A percentile compares a stretch with the other conserved stretches of the same genome.
Conservation (phyloP, 2,888 invertebrate genomes). For the Synanthedon vespiformis region DNA sequence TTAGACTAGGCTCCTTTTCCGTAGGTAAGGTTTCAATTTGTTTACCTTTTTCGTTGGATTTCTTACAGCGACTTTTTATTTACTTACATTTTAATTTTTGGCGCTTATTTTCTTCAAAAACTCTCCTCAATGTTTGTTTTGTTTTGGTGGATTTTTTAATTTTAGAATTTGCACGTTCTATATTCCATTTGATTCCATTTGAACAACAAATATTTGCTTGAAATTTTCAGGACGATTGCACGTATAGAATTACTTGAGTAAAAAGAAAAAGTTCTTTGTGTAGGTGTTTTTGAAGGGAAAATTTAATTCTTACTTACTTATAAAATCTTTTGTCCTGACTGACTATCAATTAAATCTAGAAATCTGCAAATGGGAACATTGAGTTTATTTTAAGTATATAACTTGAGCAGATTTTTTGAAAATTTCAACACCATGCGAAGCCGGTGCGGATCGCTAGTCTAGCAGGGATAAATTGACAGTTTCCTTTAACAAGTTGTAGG, state of each 20-base stretch:
- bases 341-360: too few species aligned
- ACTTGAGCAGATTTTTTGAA: too few species aligned
- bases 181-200: constrained; percentile 6
- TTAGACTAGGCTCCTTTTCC: constrained; percentile 44
- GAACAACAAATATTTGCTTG: too few species aligned
- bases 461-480: constrained; percentile 19
- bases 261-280: too few species aligned
- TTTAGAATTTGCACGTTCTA: constrained; percentile 8
- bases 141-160: constrained; percentile 10
- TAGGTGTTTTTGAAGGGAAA: too few species aligned
- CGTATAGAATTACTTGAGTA: too few species aligned
- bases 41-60: constrained; percentile 31
- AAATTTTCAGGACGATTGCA: too few species aligned
- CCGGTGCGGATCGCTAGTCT: not conserved
- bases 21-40: constrained; percentile 42
- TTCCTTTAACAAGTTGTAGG: not conserved
- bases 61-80: constrained; percentile 6
- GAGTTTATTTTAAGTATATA: too few species aligned
- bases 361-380: too few species aligned
- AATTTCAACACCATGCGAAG: not conserved
- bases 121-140: not conserved
- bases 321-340: too few species aligned
- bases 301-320: too few species aligned
- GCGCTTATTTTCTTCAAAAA: not conserved
- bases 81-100: constrained; percentile 8